These are phyloP conservation scores for Florisuga fusca DNA, from an alignment of 2,797 vertebrate species.

Conservation along the genomic window DNA sequence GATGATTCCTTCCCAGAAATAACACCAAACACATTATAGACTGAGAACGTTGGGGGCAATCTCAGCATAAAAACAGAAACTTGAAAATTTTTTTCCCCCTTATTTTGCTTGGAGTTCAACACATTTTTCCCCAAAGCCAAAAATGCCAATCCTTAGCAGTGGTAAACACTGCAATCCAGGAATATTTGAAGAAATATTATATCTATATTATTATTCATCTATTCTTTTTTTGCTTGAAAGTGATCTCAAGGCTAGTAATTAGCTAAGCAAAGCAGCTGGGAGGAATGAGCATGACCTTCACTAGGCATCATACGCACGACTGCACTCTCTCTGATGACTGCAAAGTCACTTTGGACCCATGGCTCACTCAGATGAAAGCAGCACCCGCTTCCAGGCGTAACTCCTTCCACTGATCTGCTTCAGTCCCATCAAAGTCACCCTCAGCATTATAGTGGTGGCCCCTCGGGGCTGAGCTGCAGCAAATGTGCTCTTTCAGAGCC, in stretches of 20 bases:
- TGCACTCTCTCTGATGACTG: not conserved
- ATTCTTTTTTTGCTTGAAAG: not conserved
- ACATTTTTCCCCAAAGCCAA: not conserved
- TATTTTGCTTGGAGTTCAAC: not conserved
- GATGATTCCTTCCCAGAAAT: conserved; percentile 9
- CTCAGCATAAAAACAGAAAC: not conserved
- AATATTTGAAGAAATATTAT: not conserved
- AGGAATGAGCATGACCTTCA: not conserved
- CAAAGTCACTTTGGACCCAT: not conserved
- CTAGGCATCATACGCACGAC: not conserved
- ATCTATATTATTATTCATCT: not conserved
- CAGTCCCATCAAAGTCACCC: not conserved
- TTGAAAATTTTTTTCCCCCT: rapidly evolving
- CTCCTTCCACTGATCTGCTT: not conserved
- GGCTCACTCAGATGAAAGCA: not conserved
- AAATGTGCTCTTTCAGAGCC: not conserved
- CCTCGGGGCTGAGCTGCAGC: rapidly evolving
- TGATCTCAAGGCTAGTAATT: conserved; percentile 10
- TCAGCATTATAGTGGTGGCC: not conserved
- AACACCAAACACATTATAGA: not conserved
- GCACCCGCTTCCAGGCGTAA: not conserved
- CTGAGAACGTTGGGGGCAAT: not conserved
- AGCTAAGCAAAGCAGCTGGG: conserved; percentile 40
- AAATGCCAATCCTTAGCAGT: not conserved
- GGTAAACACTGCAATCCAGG: not conserved